Percentiles rank a stretch among this genome's conserved stretches.
Conservation (phyloP, 1,140 invertebrate species). For the Lepidurus apus region DNA sequence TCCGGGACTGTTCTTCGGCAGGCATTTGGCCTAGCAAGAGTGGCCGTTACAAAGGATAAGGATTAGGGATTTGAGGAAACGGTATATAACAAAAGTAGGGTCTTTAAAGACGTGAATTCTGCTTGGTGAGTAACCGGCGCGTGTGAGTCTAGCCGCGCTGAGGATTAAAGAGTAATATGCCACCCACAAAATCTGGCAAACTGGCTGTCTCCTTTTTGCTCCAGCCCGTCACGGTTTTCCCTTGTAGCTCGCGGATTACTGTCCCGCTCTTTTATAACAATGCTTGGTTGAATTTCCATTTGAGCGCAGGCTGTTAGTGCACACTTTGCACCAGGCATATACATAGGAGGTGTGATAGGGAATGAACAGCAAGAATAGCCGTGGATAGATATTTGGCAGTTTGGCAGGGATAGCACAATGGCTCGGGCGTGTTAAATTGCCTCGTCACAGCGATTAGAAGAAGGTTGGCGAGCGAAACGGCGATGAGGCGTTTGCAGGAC, state of each 20-base stretch:
- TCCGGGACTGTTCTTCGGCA: neutral
- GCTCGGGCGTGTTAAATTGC: constrained; percentile 14
- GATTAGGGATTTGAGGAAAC: constrained; percentile 2
- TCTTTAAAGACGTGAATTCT: constrained; percentile 12
- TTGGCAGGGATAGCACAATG: neutral
- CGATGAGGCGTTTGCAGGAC: constrained; percentile 1
- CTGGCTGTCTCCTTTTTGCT: neutral
- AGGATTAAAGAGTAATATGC: constrained; percentile 16
- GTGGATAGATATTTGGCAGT: constrained; percentile 5
- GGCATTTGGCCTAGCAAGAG: neutral
- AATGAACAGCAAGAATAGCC: constrained; percentile 6
- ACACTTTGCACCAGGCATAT: neutral
- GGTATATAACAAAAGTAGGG: neutral
- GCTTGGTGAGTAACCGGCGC: neutral
- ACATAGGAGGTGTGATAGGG: constrained; percentile 13
- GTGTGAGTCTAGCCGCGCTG: neutral
- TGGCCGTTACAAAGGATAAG: neutral
- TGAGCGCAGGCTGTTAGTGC: neutral
- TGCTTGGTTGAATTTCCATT: neutral
- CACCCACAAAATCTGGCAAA: neutral
- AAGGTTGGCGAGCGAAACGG: neutral
- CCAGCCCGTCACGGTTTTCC: neutral
- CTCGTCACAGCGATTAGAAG: constrained; percentile 21
- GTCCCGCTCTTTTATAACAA: constrained; percentile 10
- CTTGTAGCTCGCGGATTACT: neutral